phyloP scores from a whole-genome alignment of 2,113 vertebrate genomes.

The Forbesichthys papilliferus region DNA sequence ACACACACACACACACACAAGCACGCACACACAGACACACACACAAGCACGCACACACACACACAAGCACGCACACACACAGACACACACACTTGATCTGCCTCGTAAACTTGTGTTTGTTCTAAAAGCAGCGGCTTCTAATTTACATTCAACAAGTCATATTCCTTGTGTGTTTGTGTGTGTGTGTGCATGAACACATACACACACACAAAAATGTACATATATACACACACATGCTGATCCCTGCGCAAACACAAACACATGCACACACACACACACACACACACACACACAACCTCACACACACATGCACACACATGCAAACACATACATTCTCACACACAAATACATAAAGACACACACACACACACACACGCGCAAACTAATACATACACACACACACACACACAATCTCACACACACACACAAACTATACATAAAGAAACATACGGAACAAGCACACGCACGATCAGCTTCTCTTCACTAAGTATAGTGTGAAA shows the following conservation, averaged over 20 bases:
- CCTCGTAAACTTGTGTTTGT: too few relatives aligned
- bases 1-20: background rate
- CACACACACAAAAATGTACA: background rate
- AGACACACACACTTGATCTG: background rate
- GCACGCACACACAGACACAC: background rate
- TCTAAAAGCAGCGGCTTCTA: too few relatives aligned
- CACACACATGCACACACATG: slow-evolving; percentile 2
- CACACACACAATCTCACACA: slow-evolving; percentile 8
- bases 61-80: background rate
- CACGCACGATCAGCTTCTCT: slow-evolving; percentile 30
- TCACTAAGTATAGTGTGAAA: slow-evolving; percentile 49
- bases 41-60: background rate
- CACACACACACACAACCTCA: background rate
- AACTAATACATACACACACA: background rate
- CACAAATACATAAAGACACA: slow-evolving; percentile 5
- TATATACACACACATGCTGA: background rate
- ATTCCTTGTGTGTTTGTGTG: too few relatives aligned
- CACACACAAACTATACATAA: background rate
- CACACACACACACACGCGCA: slow-evolving; percentile 24
- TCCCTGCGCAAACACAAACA: background rate
- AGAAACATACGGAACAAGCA: background rate
- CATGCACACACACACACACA: background rate
- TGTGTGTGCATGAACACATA: background rate
- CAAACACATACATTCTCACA: background rate
- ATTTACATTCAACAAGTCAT: too few relatives aligned